These are phyloP conservation scores for Cygnus atratus DNA, from an alignment of 2,113 vertebrate species.

Conservation along the genomic window DNA sequence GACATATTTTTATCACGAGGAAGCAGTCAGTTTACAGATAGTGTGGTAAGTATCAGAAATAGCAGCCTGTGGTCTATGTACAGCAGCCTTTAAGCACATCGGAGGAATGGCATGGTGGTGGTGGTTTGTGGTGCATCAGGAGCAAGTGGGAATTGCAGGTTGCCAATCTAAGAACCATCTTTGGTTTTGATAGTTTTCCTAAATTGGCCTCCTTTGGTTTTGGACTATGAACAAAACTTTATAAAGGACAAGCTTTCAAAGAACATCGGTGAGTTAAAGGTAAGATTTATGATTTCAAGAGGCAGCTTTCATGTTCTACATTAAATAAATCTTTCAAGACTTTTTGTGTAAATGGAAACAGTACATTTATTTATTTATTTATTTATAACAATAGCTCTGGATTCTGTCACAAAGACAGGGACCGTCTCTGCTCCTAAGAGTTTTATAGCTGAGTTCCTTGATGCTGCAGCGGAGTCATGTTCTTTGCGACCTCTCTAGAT, in stretches of 20 bases:
- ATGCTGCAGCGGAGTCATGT: neutral
- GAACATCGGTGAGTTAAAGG: neutral
- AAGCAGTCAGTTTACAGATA: neutral
- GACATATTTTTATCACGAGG: neutral
- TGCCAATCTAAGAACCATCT: neutral
- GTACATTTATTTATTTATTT: no score
- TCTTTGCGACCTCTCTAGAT: neutral
- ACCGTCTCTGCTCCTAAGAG: neutral
- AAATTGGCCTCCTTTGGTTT: neutral
- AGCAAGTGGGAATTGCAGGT: neutral
- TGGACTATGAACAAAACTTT: neutral
- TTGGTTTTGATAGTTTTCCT: neutral
- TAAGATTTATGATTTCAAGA: neutral
- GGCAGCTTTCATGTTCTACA: neutral
- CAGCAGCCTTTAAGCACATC: neutral
- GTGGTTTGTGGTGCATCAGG: rapidly evolving
- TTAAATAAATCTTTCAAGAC: neutral
- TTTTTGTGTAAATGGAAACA: neutral
- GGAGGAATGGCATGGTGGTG: neutral
- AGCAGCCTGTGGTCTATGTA: neutral
- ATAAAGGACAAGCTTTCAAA: neutral
- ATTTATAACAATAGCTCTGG: neutral
- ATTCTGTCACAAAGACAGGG: neutral
- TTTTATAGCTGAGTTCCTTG: neutral
- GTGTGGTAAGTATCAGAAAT: neutral